Evolutionary conservation across 1,140 invertebrate genomes (phyloP).

Genomic region (Drosophila parabipectinata): DNA sequence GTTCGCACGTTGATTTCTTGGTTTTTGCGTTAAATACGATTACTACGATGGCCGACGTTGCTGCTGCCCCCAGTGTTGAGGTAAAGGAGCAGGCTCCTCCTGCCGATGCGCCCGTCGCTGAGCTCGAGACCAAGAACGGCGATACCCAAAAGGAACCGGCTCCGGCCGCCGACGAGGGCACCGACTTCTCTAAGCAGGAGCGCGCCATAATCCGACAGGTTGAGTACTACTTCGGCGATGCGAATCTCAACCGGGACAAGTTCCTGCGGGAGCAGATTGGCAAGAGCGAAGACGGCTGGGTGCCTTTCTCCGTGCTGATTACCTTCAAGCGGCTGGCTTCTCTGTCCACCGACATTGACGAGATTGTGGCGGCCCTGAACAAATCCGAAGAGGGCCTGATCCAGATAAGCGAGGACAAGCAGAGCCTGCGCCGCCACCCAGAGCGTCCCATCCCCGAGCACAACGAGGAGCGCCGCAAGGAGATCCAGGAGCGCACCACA

Average conservation of each 20-base stretch:
- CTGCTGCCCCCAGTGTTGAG: conserved; percentile 43
- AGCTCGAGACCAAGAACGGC: conserved; percentile 52
- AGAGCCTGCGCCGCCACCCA: conserved; percentile 91
- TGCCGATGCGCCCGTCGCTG: conserved; percentile 2
- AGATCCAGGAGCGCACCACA: conserved; percentile 90
- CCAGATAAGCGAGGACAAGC: conserved; percentile 91
- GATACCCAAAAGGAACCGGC: conserved; percentile 46
- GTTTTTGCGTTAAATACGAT: conserved; percentile 6
- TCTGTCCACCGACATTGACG: conserved; percentile 88
- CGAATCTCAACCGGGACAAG: conserved; percentile 95
- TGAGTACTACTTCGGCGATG: conserved; percentile 91
- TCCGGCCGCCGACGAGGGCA: conserved; percentile 29
- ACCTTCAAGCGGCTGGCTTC: conserved; percentile 94
- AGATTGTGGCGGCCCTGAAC: conserved; percentile 90
- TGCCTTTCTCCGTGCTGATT: conserved; percentile 92
- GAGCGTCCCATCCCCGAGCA: conserved; percentile 93
- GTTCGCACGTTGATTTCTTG: conserved; percentile 26
- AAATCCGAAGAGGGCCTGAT: conserved; percentile 91
- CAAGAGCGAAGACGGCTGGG: conserved; percentile 95
- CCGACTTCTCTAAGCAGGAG: conserved; percentile 84
- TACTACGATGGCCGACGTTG: conserved; percentile 67
- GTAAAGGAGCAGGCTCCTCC: conserved; percentile 27
- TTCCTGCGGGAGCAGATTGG: conserved; percentile 92
- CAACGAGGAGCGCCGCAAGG: conserved; percentile 92
- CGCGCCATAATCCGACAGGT: conserved; percentile 87